Evolutionary conservation across 2,113 vertebrate genomes (phyloP).

Genomic region (Percopsis transmontana): DNA sequence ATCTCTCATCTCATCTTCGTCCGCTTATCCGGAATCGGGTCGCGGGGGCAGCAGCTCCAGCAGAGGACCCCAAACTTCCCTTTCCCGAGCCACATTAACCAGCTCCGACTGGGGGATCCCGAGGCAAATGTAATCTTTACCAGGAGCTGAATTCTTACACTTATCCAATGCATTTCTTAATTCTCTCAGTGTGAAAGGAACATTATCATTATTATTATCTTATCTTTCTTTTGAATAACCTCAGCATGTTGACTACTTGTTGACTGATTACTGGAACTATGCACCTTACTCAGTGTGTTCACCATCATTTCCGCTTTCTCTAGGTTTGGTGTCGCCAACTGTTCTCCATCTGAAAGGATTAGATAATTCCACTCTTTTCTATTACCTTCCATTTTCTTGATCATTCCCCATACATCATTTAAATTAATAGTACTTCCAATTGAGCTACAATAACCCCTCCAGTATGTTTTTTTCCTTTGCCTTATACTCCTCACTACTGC

Average conservation of each 20-base stretch:
- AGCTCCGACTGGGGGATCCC: too few relatives aligned
- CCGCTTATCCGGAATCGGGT: too few relatives aligned
- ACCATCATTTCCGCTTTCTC: constrained; percentile 10
- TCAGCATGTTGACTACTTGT: background rate
- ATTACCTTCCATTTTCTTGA: constrained; percentile 12
- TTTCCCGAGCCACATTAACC: too few relatives aligned
- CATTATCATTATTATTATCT: background rate
- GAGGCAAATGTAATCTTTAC: too few relatives aligned
- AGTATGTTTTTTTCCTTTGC: background rate
- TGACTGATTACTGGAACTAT: background rate
- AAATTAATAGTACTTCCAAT: constrained; percentile 8
- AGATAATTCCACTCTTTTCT: background rate
- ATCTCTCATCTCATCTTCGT: too few relatives aligned
- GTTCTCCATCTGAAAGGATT: background rate
- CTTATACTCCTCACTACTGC: constrained; percentile 2
- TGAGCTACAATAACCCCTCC: constrained; percentile 1
- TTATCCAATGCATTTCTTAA: background rate
- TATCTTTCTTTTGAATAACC: background rate
- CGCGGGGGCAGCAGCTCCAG: too few relatives aligned
- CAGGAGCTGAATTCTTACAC: background rate
- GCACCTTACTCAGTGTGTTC: background rate
- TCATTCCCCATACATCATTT: constrained; percentile 13
- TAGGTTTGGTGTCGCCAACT: background rate
- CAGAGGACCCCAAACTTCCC: too few relatives aligned
- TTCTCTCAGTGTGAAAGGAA: background rate